A percentile compares a stretch with the other conserved stretches of the same genome.
These are phyloP conservation scores for Tenthredo distinguenda DNA, from an alignment of 2,888 invertebrate species.

Conservation along the genomic window DNA sequence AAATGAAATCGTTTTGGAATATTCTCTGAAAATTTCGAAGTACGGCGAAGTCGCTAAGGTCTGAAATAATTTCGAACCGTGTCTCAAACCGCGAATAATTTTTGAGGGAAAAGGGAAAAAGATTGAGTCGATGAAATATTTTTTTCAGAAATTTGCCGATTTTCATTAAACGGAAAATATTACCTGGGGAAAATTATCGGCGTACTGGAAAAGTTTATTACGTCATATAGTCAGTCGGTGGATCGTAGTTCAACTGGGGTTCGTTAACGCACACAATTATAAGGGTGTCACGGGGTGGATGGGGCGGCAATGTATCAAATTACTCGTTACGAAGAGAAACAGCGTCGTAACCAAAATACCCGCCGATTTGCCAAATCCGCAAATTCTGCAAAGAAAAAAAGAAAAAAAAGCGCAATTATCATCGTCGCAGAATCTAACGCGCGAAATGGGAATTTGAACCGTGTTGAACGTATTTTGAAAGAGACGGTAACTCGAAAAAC, in stretches of 20 bases:
- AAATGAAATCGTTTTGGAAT: too few species aligned
- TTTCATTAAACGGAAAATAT: neutral
- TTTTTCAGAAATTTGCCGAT: neutral
- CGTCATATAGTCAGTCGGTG: neutral
- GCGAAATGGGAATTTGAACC: neutral
- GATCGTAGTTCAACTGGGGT: neutral
- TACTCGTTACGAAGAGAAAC: neutral
- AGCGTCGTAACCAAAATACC: neutral
- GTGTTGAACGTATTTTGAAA: neutral
- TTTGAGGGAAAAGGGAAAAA: too few species aligned
- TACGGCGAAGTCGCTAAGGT: too few species aligned
- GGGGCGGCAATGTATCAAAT: neutral
- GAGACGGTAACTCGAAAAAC: neutral
- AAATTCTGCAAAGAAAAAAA: neutral
- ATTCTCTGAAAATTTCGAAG: too few species aligned
- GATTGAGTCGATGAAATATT: neutral
- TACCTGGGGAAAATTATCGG: neutral
- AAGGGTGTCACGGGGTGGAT: neutral
- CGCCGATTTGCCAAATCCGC: neutral
- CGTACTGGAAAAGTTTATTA: neutral
- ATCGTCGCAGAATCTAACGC: neutral
- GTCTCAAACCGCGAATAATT: too few species aligned
- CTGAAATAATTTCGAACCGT: too few species aligned
- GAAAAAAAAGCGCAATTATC: neutral
- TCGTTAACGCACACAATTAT: constrained; percentile 9